phyloP scores from a whole-genome alignment of 2,113 vertebrate genomes.

The Ginglymostoma cirratum region DNA sequence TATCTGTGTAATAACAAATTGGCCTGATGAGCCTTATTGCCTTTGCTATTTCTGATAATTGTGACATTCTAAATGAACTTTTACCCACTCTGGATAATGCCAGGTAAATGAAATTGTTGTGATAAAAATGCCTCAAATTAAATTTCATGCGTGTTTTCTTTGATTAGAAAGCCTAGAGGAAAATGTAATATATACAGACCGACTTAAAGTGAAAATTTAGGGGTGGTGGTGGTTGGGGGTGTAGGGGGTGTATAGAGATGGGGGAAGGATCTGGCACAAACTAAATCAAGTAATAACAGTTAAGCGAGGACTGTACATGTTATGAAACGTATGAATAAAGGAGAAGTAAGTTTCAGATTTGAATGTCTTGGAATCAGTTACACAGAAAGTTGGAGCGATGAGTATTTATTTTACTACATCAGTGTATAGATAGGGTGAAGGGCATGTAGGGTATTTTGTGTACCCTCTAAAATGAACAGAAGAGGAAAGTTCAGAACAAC shows the following conservation, averaged over 20 bases:
- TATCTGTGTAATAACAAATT: not conserved
- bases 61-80: not conserved
- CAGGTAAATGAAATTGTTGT: not conserved
- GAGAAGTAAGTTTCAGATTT: not conserved
- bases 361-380: not conserved
- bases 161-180: not conserved
- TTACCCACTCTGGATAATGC: not conserved
- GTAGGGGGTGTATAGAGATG: no score
- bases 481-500: not conserved
- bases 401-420: slow-evolving; percentile 7
- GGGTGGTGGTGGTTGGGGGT: no score
- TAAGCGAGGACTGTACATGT: not conserved
- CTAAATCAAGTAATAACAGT: not conserved
- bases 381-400: not conserved
- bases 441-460: not conserved
- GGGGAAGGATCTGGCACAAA: not conserved
- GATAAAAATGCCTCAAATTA: not conserved
- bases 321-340: not conserved
- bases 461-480: not conserved
- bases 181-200: not conserved
- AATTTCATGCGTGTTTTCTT: not conserved
- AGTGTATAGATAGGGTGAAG: not conserved
- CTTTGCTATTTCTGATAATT: not conserved
- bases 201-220: not conserved
- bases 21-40: no score